Conservation (phyloP, 2,888 invertebrate species). For the Euclidia mi region DNA sequence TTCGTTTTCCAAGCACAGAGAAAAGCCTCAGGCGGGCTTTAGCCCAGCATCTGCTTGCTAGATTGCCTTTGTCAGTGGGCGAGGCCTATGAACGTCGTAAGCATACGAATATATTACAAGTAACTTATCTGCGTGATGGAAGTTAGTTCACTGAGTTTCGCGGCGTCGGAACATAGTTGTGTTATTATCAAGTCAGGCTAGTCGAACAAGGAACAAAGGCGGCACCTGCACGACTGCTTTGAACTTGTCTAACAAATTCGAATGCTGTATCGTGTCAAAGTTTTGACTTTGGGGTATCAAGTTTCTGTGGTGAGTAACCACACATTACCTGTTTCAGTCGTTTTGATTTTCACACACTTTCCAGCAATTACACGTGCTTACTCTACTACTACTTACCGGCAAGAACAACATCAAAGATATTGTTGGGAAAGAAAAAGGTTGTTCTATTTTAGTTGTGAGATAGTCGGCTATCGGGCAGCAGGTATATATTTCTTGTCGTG, state of each 20-base stretch:
- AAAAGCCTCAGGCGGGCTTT: conserved; percentile 61
- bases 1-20: conserved; percentile 58
- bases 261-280: conserved; percentile 69
- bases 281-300: conserved; percentile 68
- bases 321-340: conserved; percentile 52
- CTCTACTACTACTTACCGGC: background rate
- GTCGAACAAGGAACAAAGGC: conserved; percentile 74
- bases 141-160: conserved; percentile 62
- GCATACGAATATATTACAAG: conserved; percentile 48
- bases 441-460: conserved; percentile 24
- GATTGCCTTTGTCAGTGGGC: conserved; percentile 61
- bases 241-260: conserved; percentile 73
- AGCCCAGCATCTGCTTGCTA: conserved; percentile 57
- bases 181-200: conserved; percentile 73
- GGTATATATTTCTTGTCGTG: conserved; percentile 43
- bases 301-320: conserved; percentile 63
- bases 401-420: background rate
- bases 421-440: conserved; percentile 22
- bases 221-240: conserved; percentile 70
- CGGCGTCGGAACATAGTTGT: conserved; percentile 67
- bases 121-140: conserved; percentile 61
- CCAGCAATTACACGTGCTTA: conserved; percentile 11
- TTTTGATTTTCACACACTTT: conserved; percentile 48
- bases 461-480: conserved; percentile 41
- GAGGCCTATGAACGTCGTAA: conserved; percentile 53